A percentile compares a stretch with the other conserved stretches of the same genome.
phyloP scores from a whole-genome alignment of 2,113 vertebrate species.

The Catharus minimus region DNA sequence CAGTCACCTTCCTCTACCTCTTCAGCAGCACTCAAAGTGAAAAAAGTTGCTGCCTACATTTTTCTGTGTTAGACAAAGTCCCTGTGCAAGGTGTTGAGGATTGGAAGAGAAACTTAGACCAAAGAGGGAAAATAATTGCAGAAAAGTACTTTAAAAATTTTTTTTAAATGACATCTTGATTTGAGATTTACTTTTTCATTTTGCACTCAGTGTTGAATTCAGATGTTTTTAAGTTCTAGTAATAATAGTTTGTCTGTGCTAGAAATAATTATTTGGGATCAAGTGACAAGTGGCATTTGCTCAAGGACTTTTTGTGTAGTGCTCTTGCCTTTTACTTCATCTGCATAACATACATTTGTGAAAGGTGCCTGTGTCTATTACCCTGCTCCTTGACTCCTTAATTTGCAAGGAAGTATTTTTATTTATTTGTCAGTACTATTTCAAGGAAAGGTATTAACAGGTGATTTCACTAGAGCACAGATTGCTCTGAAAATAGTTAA shows the following conservation, averaged over 20 bases:
- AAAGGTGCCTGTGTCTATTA: background rate
- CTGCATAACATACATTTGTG: background rate
- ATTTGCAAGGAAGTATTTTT: background rate
- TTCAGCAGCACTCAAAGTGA: background rate
- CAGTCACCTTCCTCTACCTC: background rate
- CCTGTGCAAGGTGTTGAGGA: background rate
- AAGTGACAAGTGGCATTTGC: constrained; percentile 10
- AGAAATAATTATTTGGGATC: background rate
- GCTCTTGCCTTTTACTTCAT: background rate
- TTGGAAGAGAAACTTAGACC: background rate
- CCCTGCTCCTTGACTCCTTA: background rate
- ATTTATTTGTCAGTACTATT: background rate
- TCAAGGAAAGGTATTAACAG: background rate
- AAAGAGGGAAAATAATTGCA: background rate
- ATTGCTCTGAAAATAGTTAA: background rate
- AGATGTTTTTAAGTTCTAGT: background rate
- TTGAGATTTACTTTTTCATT: background rate
- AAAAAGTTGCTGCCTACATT: background rate
- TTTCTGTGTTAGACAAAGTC: background rate
- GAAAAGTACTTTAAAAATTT: background rate
- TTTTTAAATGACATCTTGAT: background rate
- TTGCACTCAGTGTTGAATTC: background rate
- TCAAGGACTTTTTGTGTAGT: background rate
- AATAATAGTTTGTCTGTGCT: background rate
- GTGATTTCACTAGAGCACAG: background rate